Percentiles rank a stretch among this genome's conserved stretches.
Evolutionary conservation across 2,888 invertebrate species (phyloP).

Genomic region (Ischnus inquisitorius): DNA sequence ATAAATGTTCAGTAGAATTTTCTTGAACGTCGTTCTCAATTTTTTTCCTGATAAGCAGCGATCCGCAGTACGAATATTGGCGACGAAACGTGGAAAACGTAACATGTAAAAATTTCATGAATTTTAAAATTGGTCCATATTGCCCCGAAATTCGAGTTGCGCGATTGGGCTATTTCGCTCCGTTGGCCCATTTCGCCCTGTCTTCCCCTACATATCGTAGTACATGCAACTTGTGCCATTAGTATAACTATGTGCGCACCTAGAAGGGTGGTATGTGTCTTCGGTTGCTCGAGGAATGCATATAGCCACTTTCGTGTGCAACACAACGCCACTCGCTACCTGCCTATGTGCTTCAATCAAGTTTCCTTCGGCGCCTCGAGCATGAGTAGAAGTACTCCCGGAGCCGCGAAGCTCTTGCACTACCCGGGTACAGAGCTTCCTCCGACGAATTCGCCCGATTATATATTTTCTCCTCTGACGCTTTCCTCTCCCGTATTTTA

Average conservation of each 20-base stretch:
- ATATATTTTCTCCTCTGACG: constrained; percentile 39
- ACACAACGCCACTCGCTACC: constrained; percentile 5
- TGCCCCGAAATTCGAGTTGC: background rate
- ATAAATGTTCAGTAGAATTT: no score
- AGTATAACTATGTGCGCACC: background rate
- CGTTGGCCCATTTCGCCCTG: background rate
- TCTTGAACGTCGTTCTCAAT: no score
- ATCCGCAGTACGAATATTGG: no score
- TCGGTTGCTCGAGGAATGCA: constrained; percentile 28
- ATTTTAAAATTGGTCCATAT: background rate
- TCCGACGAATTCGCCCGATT: constrained; percentile 51
- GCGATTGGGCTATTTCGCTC: no score
- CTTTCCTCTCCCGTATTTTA: constrained; percentile 18
- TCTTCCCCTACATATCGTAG: background rate
- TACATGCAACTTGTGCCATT: constrained; percentile 10
- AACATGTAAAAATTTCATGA: background rate
- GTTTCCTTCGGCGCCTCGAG: constrained; percentile 49
- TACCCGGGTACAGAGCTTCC: background rate
- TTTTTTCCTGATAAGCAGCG: no score
- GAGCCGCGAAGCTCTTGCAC: constrained; percentile 30
- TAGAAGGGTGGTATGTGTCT: constrained; percentile 6
- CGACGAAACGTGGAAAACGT: background rate
- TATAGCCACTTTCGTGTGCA: constrained; percentile 29
- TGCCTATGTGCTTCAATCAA: constrained; percentile 51
- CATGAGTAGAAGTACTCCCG: constrained; percentile 30